Evolutionary conservation across 1,140 invertebrate genomes (phyloP).

Genomic region (Caenorhabditis elegans): DNA sequence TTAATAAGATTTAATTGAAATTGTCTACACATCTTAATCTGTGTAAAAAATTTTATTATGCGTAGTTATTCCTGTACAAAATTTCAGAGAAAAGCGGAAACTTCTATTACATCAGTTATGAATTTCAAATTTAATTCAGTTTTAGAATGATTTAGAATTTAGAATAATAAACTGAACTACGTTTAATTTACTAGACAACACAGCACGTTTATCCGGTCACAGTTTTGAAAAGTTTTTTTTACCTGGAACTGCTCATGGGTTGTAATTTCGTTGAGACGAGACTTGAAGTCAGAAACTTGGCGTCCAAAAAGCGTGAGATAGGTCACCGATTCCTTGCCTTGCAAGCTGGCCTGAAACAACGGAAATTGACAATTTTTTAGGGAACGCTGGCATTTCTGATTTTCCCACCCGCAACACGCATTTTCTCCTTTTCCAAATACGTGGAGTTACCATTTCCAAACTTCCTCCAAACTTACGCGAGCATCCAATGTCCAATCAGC

Average conservation of each 20-base stretch:
- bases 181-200: too few relatives aligned
- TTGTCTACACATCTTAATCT: too few relatives aligned
- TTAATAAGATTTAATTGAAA: too few relatives aligned
- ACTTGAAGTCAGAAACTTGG: background rate
- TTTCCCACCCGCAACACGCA: background rate
- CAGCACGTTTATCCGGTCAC: too few relatives aligned
- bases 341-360: background rate
- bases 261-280: background rate
- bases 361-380: background rate
- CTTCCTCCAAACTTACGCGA: background rate
- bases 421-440: background rate
- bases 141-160: too few relatives aligned
- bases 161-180: too few relatives aligned
- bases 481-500: constrained; percentile 12
- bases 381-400: background rate
- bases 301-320: background rate
- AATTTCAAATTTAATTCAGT: too few relatives aligned
- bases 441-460: background rate
- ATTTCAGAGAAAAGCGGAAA: too few relatives aligned
- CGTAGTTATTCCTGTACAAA: too few relatives aligned
- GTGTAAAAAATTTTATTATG: too few relatives aligned
- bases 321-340: background rate
- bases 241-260: constrained; percentile 14
- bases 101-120: too few relatives aligned
- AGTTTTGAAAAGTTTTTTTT: background rate